These are phyloP conservation scores for Hylaeus anthracinus DNA, from an alignment of 1,140 invertebrate genomes.

Conservation along the genomic window DNA sequence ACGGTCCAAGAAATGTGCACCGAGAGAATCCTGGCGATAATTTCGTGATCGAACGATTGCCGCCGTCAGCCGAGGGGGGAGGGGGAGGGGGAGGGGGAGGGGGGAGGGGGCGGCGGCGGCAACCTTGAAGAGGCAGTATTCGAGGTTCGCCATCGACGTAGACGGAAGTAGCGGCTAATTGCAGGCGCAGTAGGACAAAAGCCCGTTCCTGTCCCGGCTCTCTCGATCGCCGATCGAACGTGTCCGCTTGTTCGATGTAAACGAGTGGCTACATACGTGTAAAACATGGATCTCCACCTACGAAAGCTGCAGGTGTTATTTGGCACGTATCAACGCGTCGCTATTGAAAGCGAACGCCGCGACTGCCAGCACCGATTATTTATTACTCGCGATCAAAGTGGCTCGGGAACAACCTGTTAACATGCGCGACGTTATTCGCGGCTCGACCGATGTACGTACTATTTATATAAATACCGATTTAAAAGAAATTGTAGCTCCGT, in stretches of 20 bases:
- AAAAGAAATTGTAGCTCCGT: too few species aligned
- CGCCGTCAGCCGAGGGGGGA: not conserved
- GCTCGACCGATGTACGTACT: not conserved
- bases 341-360: slow-evolving; percentile 1
- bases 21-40: not conserved
- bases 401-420: slow-evolving; percentile 10
- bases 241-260: slow-evolving; percentile 9
- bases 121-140: slow-evolving; percentile 71
- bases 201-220: slow-evolving; percentile 39
- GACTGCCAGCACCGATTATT: slow-evolving; percentile 21
- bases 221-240: slow-evolving; percentile 5
- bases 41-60: slow-evolving; percentile 24
- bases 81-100: not conserved
- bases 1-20: too few species aligned
- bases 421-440: not conserved
- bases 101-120: not conserved
- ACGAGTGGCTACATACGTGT: not conserved
- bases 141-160: slow-evolving; percentile 66
- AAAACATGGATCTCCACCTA: slow-evolving; percentile 23
- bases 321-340: slow-evolving; percentile 15
- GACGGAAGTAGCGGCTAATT: slow-evolving; percentile 71
- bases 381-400: slow-evolving; percentile 3
- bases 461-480: not conserved
- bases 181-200: slow-evolving; percentile 69
- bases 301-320: slow-evolving; percentile 41